Evolutionary conservation across 2,797 vertebrate genomes (phyloP).

Genomic region (Cercopithecus petaurista): DNA sequence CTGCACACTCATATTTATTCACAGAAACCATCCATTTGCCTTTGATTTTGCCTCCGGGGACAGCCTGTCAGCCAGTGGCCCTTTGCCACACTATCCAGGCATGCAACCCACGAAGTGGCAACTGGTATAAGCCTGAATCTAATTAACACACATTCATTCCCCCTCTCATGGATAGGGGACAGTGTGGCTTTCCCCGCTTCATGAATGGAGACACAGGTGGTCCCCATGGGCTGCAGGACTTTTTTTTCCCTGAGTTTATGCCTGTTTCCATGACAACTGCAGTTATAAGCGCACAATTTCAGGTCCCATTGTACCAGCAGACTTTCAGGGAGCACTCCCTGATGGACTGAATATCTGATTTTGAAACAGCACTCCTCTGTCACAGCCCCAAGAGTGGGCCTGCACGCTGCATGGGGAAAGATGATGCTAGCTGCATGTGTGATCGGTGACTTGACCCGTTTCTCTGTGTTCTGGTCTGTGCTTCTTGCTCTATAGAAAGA

Average conservation of each 20-base stretch:
- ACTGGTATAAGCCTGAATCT: not conserved
- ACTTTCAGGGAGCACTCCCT: not conserved
- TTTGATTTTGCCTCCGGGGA: not conserved
- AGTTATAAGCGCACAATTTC: not conserved
- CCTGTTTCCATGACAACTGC: conserved; percentile 34
- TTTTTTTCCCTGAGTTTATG: not conserved
- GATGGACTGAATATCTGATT: not conserved
- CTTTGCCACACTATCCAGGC: not conserved
- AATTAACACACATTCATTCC: not conserved
- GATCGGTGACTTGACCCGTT: accelerated
- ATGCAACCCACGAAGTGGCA: not conserved
- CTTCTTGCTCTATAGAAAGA: not conserved
- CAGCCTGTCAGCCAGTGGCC: not conserved
- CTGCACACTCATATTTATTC: not conserved
- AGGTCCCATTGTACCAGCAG: not conserved
- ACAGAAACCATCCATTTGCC: not conserved
- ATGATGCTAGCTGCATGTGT: accelerated
- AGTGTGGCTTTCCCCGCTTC: not conserved
- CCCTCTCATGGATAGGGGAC: accelerated
- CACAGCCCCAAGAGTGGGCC: not conserved
- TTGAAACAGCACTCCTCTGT: not conserved
- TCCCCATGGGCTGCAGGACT: not conserved
- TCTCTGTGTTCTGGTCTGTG: not conserved
- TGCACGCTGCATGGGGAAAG: not conserved
- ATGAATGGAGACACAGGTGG: not conserved